phyloP scores from a whole-genome alignment of 2,113 vertebrate species.

The Prietella phreatophila region DNA sequence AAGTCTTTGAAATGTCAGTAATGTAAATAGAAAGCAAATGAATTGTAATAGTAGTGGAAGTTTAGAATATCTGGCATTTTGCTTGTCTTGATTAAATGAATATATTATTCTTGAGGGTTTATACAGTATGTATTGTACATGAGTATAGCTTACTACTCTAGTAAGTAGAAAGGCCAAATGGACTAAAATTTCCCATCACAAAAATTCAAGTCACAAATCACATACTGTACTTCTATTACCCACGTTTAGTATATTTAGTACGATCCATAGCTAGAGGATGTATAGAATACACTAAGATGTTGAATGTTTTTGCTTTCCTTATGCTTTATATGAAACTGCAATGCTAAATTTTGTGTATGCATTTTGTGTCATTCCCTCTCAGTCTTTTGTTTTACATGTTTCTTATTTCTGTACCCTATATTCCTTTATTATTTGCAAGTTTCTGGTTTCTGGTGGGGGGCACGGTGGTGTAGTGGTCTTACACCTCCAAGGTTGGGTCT shows the following conservation, averaged over 20 bases:
- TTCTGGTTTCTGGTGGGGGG: not conserved
- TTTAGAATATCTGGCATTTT: not conserved
- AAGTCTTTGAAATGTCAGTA: not conserved
- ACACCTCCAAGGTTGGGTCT: too few species aligned
- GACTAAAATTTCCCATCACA: not conserved
- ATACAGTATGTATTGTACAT: not conserved
- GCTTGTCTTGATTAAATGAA: not conserved
- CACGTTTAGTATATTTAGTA: not conserved
- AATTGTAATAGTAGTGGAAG: not conserved
- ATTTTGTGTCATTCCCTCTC: too few species aligned
- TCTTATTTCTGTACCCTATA: too few species aligned
- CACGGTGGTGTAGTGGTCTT: too few species aligned
- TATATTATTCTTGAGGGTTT: not conserved
- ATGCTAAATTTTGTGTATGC: too few species aligned
- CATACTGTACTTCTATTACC: too few species aligned
- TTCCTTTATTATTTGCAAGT: not conserved
- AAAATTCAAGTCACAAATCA: not conserved
- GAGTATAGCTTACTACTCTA: not conserved
- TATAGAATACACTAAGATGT: too few species aligned
- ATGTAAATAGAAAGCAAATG: not conserved
- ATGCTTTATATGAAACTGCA: too few species aligned
- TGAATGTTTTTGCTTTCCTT: too few species aligned
- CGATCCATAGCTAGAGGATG: too few species aligned
- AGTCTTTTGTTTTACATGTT: too few species aligned
- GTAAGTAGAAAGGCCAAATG: not conserved